Evolutionary conservation across 2,797 vertebrate species (phyloP).

Genomic region (Silurus aristotelis): DNA sequence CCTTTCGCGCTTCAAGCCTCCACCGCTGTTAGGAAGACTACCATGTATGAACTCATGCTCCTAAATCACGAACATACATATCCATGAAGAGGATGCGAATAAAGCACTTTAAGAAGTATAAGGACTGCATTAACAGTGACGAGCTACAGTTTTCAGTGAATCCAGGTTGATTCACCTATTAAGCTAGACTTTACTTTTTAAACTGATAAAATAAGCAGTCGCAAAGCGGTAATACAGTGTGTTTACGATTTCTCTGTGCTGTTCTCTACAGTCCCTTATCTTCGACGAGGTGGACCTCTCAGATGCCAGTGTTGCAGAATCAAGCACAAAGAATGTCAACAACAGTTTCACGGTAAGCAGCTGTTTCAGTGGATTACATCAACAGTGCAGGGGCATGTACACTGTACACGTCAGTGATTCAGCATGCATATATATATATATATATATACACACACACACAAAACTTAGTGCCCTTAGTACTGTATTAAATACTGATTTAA

Average conservation of each 20-base stretch:
- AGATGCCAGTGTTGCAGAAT: slow-evolving; percentile 97
- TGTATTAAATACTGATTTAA: neutral
- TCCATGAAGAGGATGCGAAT: slow-evolving; percentile 39
- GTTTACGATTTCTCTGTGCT: slow-evolving; percentile 62
- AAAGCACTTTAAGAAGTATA: neutral
- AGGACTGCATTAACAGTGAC: neutral
- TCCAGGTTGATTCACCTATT: neutral
- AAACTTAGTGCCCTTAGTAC: neutral
- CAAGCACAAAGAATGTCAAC: slow-evolving; percentile 99
- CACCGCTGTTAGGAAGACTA: slow-evolving; percentile 27
- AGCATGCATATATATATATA: neutral
- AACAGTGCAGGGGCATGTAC: neutral
- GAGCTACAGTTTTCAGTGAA: slow-evolving; percentile 1
- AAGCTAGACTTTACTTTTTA: neutral
- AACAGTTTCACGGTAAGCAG: slow-evolving; percentile 97
- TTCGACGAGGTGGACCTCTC: slow-evolving; percentile 99
- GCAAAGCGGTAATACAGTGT: slow-evolving; percentile 40
- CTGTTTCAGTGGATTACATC: slow-evolving; percentile 45
- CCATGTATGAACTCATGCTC: slow-evolving; percentile 16
- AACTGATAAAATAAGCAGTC: slow-evolving; percentile 30
- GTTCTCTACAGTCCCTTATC: slow-evolving; percentile 87
- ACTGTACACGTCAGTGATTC: neutral
- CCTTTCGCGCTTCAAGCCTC: slow-evolving; percentile 26
- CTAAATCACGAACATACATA: slow-evolving; percentile 39
- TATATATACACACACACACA: neutral